These are phyloP conservation scores for Electrona antarctica DNA, from an alignment of 2,113 vertebrate species.

Conservation along the genomic window DNA sequence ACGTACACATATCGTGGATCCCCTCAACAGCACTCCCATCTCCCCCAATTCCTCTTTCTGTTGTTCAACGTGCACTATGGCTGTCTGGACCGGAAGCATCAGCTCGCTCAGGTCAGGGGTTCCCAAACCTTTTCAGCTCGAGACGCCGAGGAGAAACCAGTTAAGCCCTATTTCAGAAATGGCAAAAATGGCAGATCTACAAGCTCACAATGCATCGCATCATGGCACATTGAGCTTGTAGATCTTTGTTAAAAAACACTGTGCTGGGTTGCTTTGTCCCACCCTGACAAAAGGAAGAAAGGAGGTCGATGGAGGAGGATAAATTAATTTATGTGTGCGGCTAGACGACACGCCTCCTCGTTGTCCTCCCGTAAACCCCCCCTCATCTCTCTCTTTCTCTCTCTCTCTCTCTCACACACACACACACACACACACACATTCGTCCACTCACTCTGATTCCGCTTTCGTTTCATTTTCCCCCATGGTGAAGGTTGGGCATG, in stretches of 20 bases:
- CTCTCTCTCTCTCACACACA: slow-evolving; percentile 19
- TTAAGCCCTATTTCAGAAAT: too few relatives aligned
- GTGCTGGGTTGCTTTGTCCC: slow-evolving; percentile 74
- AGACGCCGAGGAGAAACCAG: too few relatives aligned
- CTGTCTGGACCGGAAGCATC: slow-evolving; percentile 77
- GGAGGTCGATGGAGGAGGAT: slow-evolving; percentile 81
- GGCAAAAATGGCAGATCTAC: too few relatives aligned
- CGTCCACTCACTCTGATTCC: too few relatives aligned
- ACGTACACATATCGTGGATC: slow-evolving; percentile 56
- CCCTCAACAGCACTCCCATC: slow-evolving; percentile 30
- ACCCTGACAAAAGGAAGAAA: slow-evolving; percentile 80
- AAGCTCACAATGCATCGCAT: too few relatives aligned
- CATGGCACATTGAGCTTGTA: too few relatives aligned
- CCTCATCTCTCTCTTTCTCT: slow-evolving; percentile 65
- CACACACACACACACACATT: too few relatives aligned
- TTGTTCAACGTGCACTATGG: slow-evolving; percentile 53
- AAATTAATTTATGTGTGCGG: slow-evolving; percentile 81
- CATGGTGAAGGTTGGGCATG: too few relatives aligned
- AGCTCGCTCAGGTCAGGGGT: slow-evolving; percentile 36
- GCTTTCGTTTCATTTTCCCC: too few relatives aligned
- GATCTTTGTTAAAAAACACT: too few relatives aligned
- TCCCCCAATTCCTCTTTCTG: slow-evolving; percentile 41
- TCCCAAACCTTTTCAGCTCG: too few relatives aligned
- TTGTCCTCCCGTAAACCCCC: slow-evolving; percentile 59
- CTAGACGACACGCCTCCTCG: slow-evolving; percentile 82